Conservation (phyloP, 2,113 vertebrate species). For the Nerophis ophidion region DNA sequence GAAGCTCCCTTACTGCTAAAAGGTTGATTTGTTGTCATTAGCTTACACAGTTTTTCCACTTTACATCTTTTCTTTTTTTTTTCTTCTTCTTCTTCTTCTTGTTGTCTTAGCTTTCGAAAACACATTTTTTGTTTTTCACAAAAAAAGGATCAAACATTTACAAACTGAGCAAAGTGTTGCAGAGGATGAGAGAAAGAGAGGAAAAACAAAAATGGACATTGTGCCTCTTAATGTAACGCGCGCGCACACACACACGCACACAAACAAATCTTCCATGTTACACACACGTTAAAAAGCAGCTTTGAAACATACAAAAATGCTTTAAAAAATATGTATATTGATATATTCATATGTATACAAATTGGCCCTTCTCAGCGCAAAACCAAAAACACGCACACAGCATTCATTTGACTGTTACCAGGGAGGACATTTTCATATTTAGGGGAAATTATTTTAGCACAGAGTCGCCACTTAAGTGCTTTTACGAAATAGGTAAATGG, state of each 20-base stretch:
- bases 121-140: conserved; percentile 61
- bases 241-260: not conserved
- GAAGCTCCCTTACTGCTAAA: conserved; percentile 79
- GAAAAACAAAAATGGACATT: conserved; percentile 49
- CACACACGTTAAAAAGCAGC: conserved; percentile 73
- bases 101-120: no score
- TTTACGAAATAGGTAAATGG: conserved; percentile 28
- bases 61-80: conserved; percentile 36
- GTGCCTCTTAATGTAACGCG: conserved; percentile 57
- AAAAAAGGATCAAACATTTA: conserved; percentile 61
- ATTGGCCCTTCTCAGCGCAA: conserved; percentile 70
- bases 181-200: conserved; percentile 14
- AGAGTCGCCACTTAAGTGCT: conserved; percentile 46
- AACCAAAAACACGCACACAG: conserved; percentile 48
- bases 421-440: conserved; percentile 9
- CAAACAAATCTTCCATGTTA: conserved; percentile 49
- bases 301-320: conserved; percentile 79
- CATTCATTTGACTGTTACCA: conserved; percentile 55
- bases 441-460: conserved; percentile 16
- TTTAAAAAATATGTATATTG: conserved; percentile 77
- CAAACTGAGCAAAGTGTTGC: conserved; percentile 59
- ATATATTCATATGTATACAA: conserved; percentile 77
- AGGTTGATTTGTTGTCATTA: conserved; percentile 68
- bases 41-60: conserved; percentile 65
- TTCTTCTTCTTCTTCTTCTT: conserved; percentile 33